phyloP scores from a whole-genome alignment of 2,113 vertebrate species.

The Phrynocephalus versicolor region DNA sequence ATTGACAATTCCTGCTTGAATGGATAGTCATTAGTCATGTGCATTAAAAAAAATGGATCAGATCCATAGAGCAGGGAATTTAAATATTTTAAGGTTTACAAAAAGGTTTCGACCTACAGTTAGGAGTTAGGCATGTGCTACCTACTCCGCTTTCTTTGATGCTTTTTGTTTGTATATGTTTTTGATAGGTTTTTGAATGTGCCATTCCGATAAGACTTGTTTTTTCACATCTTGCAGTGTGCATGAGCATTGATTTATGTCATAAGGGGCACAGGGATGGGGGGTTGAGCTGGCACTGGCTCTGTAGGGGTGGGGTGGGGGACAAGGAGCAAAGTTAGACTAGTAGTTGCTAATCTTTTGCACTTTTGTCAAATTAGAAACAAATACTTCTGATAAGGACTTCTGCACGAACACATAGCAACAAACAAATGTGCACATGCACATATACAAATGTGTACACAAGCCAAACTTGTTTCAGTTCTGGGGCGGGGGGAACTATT shows the following conservation, averaged over 20 bases:
- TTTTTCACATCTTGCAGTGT: neutral
- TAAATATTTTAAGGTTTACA: neutral
- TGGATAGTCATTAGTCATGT: neutral
- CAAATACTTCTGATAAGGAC: no score
- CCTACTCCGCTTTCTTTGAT: neutral
- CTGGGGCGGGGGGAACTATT: neutral
- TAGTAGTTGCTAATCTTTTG: neutral
- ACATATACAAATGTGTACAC: neutral
- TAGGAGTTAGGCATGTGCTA: neutral
- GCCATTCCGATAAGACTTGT: neutral
- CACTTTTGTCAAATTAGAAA: neutral
- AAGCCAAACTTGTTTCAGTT: neutral
- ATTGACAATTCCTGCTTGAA: rapidly evolving
- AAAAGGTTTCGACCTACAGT: neutral
- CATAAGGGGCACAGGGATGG: no score
- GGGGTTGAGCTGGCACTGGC: neutral
- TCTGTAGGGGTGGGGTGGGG: neutral
- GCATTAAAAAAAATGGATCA: neutral
- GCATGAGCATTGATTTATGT: neutral
- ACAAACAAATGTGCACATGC: neutral
- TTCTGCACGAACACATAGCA: neutral
- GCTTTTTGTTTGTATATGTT: neutral
- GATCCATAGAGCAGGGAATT: rapidly evolving
- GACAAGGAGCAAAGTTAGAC: neutral
- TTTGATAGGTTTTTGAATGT: neutral